phyloP scores from a whole-genome alignment of 1,140 invertebrate species.

The Ceratina australensis region DNA sequence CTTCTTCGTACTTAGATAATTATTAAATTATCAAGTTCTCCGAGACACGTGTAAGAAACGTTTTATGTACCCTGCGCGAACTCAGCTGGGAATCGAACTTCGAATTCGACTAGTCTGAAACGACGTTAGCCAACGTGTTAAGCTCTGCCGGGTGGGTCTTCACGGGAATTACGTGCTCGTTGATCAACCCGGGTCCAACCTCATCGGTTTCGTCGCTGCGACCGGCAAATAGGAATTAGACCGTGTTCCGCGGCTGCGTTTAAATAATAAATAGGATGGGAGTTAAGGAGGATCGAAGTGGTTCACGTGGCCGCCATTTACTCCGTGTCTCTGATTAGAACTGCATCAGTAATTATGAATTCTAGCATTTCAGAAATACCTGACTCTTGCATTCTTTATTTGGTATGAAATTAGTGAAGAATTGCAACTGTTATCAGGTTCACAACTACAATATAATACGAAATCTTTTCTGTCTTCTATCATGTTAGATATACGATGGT shows the following conservation, averaged over 20 bases:
- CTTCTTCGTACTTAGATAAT: too few relatives aligned
- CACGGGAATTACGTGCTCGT: neutral
- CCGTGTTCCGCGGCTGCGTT: neutral
- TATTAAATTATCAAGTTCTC: too few relatives aligned
- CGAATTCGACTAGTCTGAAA: constrained; percentile 1
- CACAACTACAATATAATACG: too few relatives aligned
- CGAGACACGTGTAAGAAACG: neutral
- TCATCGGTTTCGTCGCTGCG: neutral
- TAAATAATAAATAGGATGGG: constrained; percentile 32
- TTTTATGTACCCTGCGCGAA: too few relatives aligned
- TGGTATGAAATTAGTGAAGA: too few relatives aligned
- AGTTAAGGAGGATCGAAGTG: neutral
- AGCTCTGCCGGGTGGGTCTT: neutral
- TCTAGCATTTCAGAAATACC: neutral
- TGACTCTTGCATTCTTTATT: neutral
- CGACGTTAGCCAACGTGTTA: neutral
- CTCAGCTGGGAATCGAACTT: neutral
- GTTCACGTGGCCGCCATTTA: neutral
- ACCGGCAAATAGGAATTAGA: neutral
- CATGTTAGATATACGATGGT: too few relatives aligned
- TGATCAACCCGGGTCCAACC: neutral
- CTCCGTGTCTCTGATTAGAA: constrained; percentile 10
- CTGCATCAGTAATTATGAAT: neutral
- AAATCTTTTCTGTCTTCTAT: too few relatives aligned
- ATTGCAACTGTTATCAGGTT: too few relatives aligned